Percentiles rank a stretch among this genome's conserved stretches.
These are phyloP conservation scores for Coptodon bakossiorum DNA, from an alignment of 2,113 vertebrate species.

Conservation along the genomic window DNA sequence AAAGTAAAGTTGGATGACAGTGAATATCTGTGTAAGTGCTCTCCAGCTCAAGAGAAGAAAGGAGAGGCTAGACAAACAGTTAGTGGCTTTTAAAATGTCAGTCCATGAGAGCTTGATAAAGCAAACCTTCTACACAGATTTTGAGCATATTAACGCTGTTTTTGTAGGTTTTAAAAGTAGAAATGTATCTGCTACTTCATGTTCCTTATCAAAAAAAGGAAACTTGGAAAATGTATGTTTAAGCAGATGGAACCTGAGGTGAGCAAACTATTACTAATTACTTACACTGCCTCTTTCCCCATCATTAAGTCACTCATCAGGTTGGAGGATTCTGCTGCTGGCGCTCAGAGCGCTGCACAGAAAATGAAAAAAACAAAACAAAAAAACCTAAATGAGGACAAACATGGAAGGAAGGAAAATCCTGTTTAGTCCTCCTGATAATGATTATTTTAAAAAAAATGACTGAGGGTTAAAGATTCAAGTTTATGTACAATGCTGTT, in stretches of 20 bases:
- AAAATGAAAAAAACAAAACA: background rate
- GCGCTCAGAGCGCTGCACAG: background rate
- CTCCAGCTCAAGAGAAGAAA: background rate
- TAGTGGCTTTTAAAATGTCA: conserved; percentile 23
- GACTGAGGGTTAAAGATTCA: background rate
- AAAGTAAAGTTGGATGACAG: background rate
- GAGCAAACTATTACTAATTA: background rate
- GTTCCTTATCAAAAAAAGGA: background rate
- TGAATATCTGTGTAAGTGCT: conserved; percentile 45
- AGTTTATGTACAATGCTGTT: background rate
- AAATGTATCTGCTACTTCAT: background rate
- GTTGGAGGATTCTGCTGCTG: background rate
- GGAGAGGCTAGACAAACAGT: background rate
- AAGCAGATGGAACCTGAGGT: background rate
- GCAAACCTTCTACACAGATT: conserved; percentile 12
- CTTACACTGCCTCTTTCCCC: background rate
- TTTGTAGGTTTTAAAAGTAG: background rate
- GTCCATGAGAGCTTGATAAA: background rate
- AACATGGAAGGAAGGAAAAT: background rate
- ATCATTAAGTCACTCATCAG: background rate
- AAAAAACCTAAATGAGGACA: background rate
- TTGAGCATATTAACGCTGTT: background rate
- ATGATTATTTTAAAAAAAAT: background rate
- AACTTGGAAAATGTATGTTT: background rate
- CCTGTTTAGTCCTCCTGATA: background rate